Evolutionary conservation across 2,888 invertebrate genomes (phyloP), one percentile per base, ranked within the genome.

Genomic region (Phlogophora meticulosa): DNA sequence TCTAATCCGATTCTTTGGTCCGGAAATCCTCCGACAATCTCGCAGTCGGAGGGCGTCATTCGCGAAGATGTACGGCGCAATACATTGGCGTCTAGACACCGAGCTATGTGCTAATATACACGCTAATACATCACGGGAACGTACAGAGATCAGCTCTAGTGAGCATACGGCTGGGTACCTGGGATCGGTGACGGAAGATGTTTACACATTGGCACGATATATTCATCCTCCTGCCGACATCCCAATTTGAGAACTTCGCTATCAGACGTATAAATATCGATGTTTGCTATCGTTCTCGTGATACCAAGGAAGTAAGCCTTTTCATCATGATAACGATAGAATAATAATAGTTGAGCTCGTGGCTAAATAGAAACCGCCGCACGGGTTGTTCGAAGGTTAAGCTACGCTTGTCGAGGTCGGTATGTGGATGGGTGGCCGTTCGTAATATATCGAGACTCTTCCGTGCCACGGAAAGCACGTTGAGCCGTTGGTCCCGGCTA

Each of bases 71-170:
- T 43, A 78, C 46, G 51, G 62, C 17, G 46, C 67, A 59, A 66
- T 79, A 55, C 61, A 46, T 74, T 13, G 61, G 36, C 32, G 73
- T 79, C 75, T 78, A 76, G 79, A 76, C 78, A 40, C 46, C 4
- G 34, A 46, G 67, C 79, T 73, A 46, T 74, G 67, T 56, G 40
- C 53, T 78, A 73, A 78, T 62, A 66, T 78, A 62, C 61, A 15
- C 51, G 55, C 17, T 46, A 10, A 48, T 66, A 59, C 58, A 66
- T 76, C 75, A 79, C 58, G 32, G 13, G 9, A 22, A 24, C 45
- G 46, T 13, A 17, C 11, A 7, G 11, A 46, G 46, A 48, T 45
- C 56, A 42, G 7, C 64, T 51, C 3, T 38, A 53, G n/a, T 17
- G 2, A 28, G 17, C n/a, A 38, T 46, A 38, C 17, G 22, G 17